Evolutionary conservation across 2,888 invertebrate species (phyloP).

Genomic region (Bursaphelenchus okinawaensis): DNA sequence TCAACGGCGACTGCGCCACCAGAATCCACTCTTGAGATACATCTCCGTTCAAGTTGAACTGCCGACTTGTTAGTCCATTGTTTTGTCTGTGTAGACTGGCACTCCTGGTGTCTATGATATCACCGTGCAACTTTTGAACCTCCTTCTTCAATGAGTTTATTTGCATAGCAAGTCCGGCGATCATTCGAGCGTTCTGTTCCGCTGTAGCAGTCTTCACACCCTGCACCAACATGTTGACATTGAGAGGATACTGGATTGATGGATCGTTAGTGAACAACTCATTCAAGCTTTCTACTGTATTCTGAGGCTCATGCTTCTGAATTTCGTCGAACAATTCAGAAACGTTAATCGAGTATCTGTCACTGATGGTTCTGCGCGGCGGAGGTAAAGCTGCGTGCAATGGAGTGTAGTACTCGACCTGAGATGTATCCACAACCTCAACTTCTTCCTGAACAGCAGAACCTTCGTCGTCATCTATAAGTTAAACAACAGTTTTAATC

Average conservation of each 20-base stretch:
- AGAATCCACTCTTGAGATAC: constrained; percentile 24
- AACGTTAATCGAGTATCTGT: background rate
- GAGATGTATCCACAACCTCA: constrained; percentile 5
- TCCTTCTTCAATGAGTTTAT: constrained; percentile 21
- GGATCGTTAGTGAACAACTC: constrained; percentile 5
- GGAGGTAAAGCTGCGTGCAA: background rate
- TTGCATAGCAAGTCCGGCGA: constrained; percentile 11
- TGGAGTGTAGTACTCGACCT: background rate
- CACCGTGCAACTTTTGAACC: constrained; percentile 12
- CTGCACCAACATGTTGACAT: background rate
- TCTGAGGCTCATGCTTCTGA: background rate
- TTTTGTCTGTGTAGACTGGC: constrained; percentile 16
- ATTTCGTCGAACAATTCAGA: constrained; percentile 11
- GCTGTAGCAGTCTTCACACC: background rate
- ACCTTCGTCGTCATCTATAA: background rate
- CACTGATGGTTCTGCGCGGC: background rate
- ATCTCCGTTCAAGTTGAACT: constrained; percentile 17
- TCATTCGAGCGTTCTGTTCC: constrained; percentile 10
- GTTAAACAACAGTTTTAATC: too few species aligned
- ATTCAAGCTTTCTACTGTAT: background rate
- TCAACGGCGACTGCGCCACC: constrained; percentile 17
- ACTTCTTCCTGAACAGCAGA: constrained; percentile 6
- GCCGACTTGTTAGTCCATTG: constrained; percentile 20
- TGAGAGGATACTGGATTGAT: constrained; percentile 6
- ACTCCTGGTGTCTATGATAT: constrained; percentile 17